Evolutionary conservation across 2,888 invertebrate genomes (phyloP), one percentile per base, ranked within the genome.

Genomic region (Phengaris alcon): DNA sequence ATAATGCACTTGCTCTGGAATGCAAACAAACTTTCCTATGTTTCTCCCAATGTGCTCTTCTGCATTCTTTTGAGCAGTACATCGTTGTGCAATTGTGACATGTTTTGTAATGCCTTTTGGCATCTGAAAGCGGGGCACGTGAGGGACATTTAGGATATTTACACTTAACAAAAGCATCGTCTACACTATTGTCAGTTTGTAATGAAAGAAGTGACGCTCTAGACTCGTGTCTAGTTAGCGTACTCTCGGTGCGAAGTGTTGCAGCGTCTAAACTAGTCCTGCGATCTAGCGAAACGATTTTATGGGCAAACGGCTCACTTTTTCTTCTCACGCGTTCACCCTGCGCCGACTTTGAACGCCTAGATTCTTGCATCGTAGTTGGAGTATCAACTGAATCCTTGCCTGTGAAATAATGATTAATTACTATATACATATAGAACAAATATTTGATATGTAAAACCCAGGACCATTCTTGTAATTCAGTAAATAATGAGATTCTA

Each of bases 1-100:
- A 99, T 51, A 98, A 94, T 57, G 97, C 96, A 82, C 98, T 98
- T 72, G 98, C 98, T 74, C 98, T 95, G 35, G 98, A 98, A 88
- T 98, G 98, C 78, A 98, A 93, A 87, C 99, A 99, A 57, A 97
- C 96, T 83, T 97, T 97, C 78, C 98, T 95, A 86, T 99, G 99
- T 82, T 97, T 96, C 85, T 97, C 97, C 98, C 98, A 99, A 87
- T 99, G 98, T 13, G 97, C 95, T 78, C 97, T 94, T 46, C 99
- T 95, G 88, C 99, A 99, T 83, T 97, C 96, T 77, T 97, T 95
- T 78, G 98, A 97, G 91, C 99, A 99, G 91, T 99, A 99, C 84
- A 97, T 96, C 84, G 98, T 97, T 81, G 97, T 97, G 93, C 99
- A 99, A 88, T 99, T 98, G 93, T 98, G 98, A 90, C 98, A 98